A percentile compares a stretch with the other conserved stretches of the same genome.
phyloP scores from a whole-genome alignment of 2,113 vertebrate genomes.

The Crotalus horridus region DNA sequence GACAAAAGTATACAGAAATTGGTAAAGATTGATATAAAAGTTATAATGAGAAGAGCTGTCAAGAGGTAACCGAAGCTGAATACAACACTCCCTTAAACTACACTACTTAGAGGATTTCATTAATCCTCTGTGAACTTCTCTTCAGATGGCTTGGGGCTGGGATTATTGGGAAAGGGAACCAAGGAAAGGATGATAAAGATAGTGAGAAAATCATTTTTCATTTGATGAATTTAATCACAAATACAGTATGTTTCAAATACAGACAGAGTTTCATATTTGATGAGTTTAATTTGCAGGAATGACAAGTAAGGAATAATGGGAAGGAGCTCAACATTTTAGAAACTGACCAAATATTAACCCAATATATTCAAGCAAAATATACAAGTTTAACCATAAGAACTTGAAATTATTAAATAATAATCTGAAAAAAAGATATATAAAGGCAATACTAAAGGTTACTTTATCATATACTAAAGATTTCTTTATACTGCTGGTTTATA shows the following conservation, averaged over 20 bases:
- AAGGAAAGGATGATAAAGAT: neutral
- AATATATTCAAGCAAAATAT: neutral
- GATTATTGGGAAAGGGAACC: neutral
- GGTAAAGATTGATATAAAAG: neutral
- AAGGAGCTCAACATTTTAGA: neutral
- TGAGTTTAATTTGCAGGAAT: neutral
- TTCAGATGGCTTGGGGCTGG: neutral
- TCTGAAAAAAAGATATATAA: neutral
- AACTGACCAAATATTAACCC: neutral
- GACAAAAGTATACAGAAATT: neutral
- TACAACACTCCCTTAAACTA: neutral
- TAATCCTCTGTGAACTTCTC: neutral
- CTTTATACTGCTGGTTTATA: too few relatives aligned
- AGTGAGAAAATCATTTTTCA: neutral
- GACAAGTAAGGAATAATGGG: neutral
- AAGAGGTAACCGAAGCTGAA: neutral
- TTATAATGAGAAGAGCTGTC: neutral
- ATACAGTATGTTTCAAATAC: neutral
- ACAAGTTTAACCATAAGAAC: neutral
- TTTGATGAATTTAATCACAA: neutral
- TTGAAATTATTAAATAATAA: neutral
- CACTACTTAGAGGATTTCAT: neutral
- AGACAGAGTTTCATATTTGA: neutral
- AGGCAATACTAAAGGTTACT: neutral
- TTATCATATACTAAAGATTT: too few relatives aligned